Percentiles rank a stretch among this genome's conserved stretches.
phyloP scores from a whole-genome alignment of 1,140 invertebrate species.

The Drosophila arawakana region DNA sequence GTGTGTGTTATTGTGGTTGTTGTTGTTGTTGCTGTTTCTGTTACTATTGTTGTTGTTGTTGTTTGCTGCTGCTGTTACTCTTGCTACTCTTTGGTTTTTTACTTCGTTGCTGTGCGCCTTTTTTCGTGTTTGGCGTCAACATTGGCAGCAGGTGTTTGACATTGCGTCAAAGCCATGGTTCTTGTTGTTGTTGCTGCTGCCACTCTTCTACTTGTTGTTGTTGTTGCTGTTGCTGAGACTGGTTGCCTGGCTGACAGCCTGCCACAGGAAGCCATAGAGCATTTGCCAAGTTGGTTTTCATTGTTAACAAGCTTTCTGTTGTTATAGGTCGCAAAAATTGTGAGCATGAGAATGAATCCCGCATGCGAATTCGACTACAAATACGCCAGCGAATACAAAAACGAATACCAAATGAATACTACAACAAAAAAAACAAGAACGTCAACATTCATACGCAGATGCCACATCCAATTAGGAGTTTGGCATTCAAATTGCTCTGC shows the following conservation, averaged over 20 bases:
- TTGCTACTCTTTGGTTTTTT: conserved; percentile 69
- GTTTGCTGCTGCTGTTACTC: conserved; percentile 57
- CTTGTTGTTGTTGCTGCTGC: conserved; percentile 18
- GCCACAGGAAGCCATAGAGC: conserved; percentile 82
- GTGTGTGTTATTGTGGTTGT: conserved; percentile 40
- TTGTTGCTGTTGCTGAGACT: conserved; percentile 48
- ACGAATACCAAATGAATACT: conserved; percentile 1
- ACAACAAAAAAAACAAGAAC: not conserved
- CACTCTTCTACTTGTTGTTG: not conserved
- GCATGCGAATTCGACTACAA: conserved; percentile 10
- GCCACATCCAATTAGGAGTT: conserved; percentile 35
- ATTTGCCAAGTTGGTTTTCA: conserved; percentile 81
- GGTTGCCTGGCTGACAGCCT: conserved; percentile 75
- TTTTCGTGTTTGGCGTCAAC: conserved; percentile 81
- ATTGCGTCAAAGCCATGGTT: conserved; percentile 78
- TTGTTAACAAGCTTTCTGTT: conserved; percentile 80
- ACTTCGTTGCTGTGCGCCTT: conserved; percentile 59
- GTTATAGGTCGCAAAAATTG: conserved; percentile 67
- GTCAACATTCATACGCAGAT: conserved; percentile 37
- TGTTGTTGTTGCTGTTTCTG: conserved; percentile 44
- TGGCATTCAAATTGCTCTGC: conserved; percentile 15
- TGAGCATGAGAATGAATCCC: conserved; percentile 29
- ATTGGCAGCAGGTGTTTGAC: conserved; percentile 83
- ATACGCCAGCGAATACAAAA: not conserved
- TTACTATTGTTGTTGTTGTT: conserved; percentile 45